These are phyloP conservation scores for Fulmarus glacialis DNA, from an alignment of 2,113 vertebrate genomes.

Conservation along the genomic window DNA sequence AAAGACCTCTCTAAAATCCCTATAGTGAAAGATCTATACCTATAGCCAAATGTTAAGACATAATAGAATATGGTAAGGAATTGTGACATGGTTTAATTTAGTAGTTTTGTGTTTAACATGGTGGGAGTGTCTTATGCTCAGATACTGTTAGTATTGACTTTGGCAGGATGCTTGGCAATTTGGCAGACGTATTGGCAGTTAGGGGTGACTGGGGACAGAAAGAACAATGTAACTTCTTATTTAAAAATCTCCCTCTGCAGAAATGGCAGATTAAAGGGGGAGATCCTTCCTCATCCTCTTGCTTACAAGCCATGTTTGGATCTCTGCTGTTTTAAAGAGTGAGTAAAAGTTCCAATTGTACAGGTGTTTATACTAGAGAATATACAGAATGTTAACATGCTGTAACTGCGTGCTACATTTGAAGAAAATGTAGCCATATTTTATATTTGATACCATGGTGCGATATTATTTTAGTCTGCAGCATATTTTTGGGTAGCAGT, in stretches of 20 bases:
- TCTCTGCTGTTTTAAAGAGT: constrained; percentile 73
- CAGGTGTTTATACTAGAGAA: constrained; percentile 41
- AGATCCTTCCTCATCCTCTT: constrained; percentile 70
- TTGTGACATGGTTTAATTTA: neutral
- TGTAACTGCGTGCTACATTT: neutral
- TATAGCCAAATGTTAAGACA: neutral
- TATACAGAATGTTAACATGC: neutral
- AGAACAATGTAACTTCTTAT: constrained; percentile 70
- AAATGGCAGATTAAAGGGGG: constrained; percentile 73
- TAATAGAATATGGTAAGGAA: neutral
- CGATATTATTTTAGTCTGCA: neutral
- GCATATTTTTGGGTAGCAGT: neutral
- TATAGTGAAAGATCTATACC: neutral
- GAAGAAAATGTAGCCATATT: neutral
- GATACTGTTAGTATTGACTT: neutral
- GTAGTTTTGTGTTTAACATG: neutral
- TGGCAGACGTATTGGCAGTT: neutral
- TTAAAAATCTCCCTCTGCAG: constrained; percentile 78
- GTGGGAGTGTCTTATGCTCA: neutral
- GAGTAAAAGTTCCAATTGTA: constrained; percentile 68
- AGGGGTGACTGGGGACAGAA: neutral
- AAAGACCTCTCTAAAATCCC: neutral
- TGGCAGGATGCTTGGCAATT: neutral
- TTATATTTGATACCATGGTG: neutral
- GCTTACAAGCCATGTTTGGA: constrained; percentile 70